A percentile compares a stretch with the other conserved stretches of the same genome.
These are phyloP conservation scores for Hypocryptadius cinnamomeus DNA, from an alignment of 2,113 vertebrate species.

Conservation along the genomic window DNA sequence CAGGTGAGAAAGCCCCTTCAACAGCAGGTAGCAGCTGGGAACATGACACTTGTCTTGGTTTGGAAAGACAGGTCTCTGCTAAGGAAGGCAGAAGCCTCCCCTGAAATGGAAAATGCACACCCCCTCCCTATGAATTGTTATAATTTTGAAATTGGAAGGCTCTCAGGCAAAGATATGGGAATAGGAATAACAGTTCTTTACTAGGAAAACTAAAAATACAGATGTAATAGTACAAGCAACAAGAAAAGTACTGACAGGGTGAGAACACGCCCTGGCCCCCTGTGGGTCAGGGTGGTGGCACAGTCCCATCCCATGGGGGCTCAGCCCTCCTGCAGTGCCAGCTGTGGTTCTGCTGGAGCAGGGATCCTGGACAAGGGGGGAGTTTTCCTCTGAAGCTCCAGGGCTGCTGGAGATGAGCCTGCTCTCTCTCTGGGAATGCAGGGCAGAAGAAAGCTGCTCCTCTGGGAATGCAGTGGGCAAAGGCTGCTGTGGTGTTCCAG, in stretches of 20 bases:
- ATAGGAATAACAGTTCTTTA: neutral
- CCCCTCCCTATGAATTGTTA: neutral
- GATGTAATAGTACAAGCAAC: neutral
- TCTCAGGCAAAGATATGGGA: neutral
- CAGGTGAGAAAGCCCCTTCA: constrained; percentile 85
- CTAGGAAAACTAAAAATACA: neutral
- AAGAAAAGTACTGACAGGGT: neutral
- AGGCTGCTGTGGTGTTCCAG: neutral
- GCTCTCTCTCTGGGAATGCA: neutral
- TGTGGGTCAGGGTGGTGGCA: neutral
- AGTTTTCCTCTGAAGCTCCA: neutral
- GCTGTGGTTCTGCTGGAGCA: neutral
- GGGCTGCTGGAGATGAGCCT: neutral
- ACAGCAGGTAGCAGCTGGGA: constrained; percentile 79
- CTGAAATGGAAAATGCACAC: neutral
- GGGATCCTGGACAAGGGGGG: neutral
- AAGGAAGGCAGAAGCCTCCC: neutral
- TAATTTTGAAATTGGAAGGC: neutral
- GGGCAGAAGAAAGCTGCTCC: neutral
- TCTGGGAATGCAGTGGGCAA: neutral
- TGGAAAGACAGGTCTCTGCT: neutral
- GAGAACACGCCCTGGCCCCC: accelerated
- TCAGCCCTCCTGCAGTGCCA: neutral
- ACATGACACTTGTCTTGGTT: neutral
- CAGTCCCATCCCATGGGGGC: neutral